Percentiles rank a stretch among this genome's conserved stretches.
These are phyloP conservation scores for Acanthacorydalis orientalis DNA, from an alignment of 2,888 invertebrate species.

Conservation along the genomic window DNA sequence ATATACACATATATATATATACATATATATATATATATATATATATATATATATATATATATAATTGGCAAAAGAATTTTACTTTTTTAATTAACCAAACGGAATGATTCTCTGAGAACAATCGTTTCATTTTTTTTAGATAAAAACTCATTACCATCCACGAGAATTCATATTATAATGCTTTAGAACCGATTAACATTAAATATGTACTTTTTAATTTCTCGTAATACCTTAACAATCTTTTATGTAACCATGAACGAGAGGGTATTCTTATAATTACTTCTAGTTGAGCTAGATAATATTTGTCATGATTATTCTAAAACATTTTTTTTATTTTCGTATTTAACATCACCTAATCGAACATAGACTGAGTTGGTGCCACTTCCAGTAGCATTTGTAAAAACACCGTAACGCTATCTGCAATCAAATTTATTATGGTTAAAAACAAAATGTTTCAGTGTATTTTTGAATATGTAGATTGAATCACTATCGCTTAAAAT, in stretches of 20 bases:
- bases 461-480: too few relatives aligned
- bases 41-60: too few relatives aligned
- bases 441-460: too few relatives aligned
- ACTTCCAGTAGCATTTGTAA: slow-evolving; percentile 81
- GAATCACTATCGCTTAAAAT: too few relatives aligned
- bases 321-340: slow-evolving; percentile 2
- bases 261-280: background rate
- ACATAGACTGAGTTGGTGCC: slow-evolving; percentile 71
- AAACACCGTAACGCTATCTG: slow-evolving; percentile 80
- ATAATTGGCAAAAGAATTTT: background rate
- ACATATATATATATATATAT: too few relatives aligned
- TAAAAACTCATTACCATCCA: too few relatives aligned
- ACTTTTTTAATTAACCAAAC: background rate
- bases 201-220: background rate
- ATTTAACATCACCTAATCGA: slow-evolving; percentile 31
- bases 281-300: slow-evolving; percentile 4
- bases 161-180: too few relatives aligned
- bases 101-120: background rate
- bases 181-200: background rate
- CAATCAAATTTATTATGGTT: slow-evolving; percentile 15
- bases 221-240: background rate
- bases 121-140: background rate
- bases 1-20: too few relatives aligned
- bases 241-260: background rate
- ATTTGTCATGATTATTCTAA: background rate